phyloP scores from a whole-genome alignment of 1,140 invertebrate genomes.

The Ganaspis sp. region DNA sequence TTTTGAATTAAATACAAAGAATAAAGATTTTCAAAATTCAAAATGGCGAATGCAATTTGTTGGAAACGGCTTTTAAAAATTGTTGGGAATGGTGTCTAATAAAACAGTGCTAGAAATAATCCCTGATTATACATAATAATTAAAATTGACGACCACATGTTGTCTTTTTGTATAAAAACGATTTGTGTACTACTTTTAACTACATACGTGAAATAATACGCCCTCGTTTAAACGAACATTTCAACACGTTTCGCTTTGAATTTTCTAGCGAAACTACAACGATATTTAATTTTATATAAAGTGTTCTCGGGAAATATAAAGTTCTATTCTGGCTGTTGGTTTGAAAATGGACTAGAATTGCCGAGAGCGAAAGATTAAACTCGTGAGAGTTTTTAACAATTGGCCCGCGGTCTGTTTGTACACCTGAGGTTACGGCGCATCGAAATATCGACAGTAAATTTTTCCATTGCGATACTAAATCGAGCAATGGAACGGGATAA shows the following conservation, averaged over 20 bases:
- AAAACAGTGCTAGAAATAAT: too few species aligned
- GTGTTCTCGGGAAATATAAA: slow-evolving; percentile 13
- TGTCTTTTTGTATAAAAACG: too few species aligned
- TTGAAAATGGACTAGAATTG: slow-evolving; percentile 53
- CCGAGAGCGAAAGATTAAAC: slow-evolving; percentile 71
- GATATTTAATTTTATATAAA: background rate
- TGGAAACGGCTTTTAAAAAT: too few species aligned
- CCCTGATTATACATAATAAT: too few species aligned
- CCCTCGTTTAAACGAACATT: slow-evolving; percentile 18
- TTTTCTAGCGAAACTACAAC: background rate
- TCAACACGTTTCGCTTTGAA: background rate
- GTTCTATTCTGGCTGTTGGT: background rate
- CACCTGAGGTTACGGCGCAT: slow-evolving; percentile 66
- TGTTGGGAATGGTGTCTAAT: too few species aligned
- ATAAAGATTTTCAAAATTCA: too few species aligned
- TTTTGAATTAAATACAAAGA: too few species aligned
- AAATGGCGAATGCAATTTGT: too few species aligned
- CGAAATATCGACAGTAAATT: slow-evolving; percentile 17
- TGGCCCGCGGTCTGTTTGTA: slow-evolving; percentile 72
- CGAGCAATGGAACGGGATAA: slow-evolving; percentile 2
- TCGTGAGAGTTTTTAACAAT: slow-evolving; percentile 65
- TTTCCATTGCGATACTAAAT: background rate
- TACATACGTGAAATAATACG: background rate
- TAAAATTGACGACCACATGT: too few species aligned
- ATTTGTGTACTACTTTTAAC: too few species aligned